A percentile compares a stretch with the other conserved stretches of the same genome.
These are phyloP conservation scores for Conus betulinus DNA, from an alignment of 1,140 invertebrate genomes.

Conservation along the genomic window DNA sequence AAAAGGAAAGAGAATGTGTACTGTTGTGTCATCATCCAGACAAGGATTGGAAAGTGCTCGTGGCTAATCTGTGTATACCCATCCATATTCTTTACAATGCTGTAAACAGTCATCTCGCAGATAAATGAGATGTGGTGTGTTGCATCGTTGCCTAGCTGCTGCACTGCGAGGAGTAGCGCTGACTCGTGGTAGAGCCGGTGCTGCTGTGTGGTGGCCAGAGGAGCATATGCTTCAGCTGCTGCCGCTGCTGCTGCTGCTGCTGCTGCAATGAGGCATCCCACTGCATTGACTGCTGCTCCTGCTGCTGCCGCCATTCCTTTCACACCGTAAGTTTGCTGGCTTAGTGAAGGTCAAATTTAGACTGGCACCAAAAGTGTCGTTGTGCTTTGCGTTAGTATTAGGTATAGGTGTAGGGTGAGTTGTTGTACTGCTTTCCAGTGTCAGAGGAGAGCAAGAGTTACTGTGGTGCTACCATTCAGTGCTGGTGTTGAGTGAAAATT, in stretches of 20 bases:
- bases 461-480: too few species aligned
- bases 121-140: neutral
- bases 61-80: too few species aligned
- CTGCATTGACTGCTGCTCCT: slow-evolving; percentile 82
- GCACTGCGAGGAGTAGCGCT: slow-evolving; percentile 83
- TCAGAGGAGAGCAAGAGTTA: too few species aligned
- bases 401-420: too few species aligned
- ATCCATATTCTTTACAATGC: too few species aligned
- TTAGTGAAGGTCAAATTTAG: too few species aligned
- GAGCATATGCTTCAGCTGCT: slow-evolving; percentile 79
- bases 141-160: slow-evolving; percentile 77
- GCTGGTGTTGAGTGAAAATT: too few species aligned
- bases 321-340: slow-evolving; percentile 83
- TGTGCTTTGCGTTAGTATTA: too few species aligned
- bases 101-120: neutral
- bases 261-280: slow-evolving; percentile 83
- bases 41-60: too few species aligned
- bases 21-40: neutral
- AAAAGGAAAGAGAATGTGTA: neutral
- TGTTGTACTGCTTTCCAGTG: too few species aligned
- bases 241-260: slow-evolving; percentile 77
- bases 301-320: slow-evolving; percentile 85
- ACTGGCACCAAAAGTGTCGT: too few species aligned
- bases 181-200: slow-evolving; percentile 82
- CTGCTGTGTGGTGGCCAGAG: slow-evolving; percentile 80